phyloP scores from a whole-genome alignment of 2,888 invertebrate genomes.

The Philaethria dido region DNA sequence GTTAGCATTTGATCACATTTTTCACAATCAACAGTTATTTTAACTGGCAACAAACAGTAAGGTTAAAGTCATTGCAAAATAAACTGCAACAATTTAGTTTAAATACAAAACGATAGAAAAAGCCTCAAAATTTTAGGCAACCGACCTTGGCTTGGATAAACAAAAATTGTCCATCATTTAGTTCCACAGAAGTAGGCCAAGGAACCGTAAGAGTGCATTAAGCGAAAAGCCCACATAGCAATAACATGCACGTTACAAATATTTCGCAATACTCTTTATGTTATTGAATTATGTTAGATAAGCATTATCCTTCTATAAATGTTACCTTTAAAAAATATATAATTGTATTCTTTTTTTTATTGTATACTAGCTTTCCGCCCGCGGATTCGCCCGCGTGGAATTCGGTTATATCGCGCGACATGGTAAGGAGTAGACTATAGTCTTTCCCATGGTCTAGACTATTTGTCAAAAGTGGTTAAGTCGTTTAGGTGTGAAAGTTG shows the following conservation, averaged over 20 bases:
- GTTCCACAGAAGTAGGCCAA: conserved; percentile 25
- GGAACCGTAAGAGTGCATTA: conserved; percentile 31
- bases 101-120: conserved; percentile 3
- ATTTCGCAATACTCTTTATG: conserved; percentile 18
- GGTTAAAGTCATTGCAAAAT: background rate
- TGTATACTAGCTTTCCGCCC: too few relatives aligned
- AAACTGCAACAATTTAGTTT: background rate
- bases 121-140: conserved; percentile 12
- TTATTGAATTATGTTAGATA: background rate
- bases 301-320: background rate
- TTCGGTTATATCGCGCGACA: too few relatives aligned
- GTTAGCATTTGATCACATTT: background rate
- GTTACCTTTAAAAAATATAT: background rate
- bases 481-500: too few relatives aligned
- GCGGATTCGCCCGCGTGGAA: too few relatives aligned
- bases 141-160: conserved; percentile 16
- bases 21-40: background rate
- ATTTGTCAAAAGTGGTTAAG: too few relatives aligned
- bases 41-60: background rate
- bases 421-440: too few relatives aligned
- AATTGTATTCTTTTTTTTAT: too few relatives aligned
- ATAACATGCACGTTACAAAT: conserved; percentile 4
- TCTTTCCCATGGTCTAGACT: too few relatives aligned
- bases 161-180: conserved; percentile 30
- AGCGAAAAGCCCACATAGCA: conserved; percentile 24